Base-by-base conservation (phyloP, 2,888 invertebrate species). In the Auanema sp. region DNA sequence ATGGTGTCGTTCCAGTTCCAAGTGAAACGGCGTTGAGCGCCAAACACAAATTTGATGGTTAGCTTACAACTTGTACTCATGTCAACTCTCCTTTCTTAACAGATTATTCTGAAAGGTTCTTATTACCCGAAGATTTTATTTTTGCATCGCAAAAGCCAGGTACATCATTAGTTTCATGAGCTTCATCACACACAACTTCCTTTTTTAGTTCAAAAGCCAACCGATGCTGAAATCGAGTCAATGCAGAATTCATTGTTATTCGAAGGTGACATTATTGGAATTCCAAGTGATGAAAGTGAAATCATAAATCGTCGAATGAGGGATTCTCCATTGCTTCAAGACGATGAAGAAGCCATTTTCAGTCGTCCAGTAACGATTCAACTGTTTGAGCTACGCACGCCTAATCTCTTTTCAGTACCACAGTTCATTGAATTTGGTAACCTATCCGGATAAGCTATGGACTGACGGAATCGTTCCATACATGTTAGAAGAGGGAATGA, bases 261-360 rank as follows among this genome's bases (percentile, higher is more conserved):
- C 76, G 88, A 89, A 80, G 89, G 89, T 52, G 89, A 89, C 77
- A 89, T 89, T 58, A 83, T 42, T 85, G 87, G 69, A 24, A 72
- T 83, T 16, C 78, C 80, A 3, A 40, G 65, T 8, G 72, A 71
- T 41, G 68, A 65, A n/a, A 58, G 61, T 10, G 49, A 51, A 5
- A 65, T 64, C 24, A 56, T 69, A 49, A 68, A 70, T 18, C 66
- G 67, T 51, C 50, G 66, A 53, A 63, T 78, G 14, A 41, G 72
- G 8, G 77, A 79, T 49, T 75, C 74, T 61, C 71, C 73, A 11
- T 58, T 70, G 33, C 21, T 66, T 40, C 33, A 33, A 33, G 56
- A 53, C 42, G 69, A 73, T 44, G 71, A 69, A 21, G 74, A 71
- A 49, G 69, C 67, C 25, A 66, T 76, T 23, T 76, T 78, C 62